Evolutionary conservation across 2,113 vertebrate genomes (phyloP).

Genomic region (Macrotis lagotis): DNA sequence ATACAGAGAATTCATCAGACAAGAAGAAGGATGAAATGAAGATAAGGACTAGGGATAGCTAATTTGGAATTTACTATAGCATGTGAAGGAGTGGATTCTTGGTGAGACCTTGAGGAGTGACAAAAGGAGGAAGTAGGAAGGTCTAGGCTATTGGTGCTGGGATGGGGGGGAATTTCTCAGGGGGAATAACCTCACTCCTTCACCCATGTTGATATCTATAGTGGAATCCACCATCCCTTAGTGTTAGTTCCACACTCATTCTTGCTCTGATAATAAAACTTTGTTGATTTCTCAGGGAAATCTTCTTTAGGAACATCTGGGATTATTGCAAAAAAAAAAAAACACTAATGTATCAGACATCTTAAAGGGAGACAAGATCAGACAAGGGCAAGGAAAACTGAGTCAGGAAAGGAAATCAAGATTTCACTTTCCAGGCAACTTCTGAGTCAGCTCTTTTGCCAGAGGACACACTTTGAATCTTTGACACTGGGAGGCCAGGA

Average conservation of each 20-base stretch:
- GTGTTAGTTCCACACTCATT: background rate
- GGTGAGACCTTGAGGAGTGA: background rate
- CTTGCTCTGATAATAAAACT: background rate
- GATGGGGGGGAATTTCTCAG: background rate
- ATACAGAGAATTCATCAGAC: background rate
- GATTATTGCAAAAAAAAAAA: background rate
- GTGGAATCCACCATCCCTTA: background rate
- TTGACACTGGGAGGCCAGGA: background rate
- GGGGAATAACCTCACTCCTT: background rate
- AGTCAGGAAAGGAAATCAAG: background rate
- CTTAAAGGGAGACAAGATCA: background rate
- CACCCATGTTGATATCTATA: background rate
- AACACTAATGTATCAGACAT: background rate
- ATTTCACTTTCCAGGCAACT: background rate
- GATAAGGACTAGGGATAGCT: background rate
- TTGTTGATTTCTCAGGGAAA: rapidly evolving
- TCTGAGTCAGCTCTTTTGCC: background rate
- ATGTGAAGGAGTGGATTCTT: background rate
- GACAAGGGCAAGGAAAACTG: background rate
- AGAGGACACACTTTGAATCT: background rate
- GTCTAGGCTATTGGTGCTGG: background rate
- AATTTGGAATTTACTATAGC: background rate
- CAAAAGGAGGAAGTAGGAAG: background rate
- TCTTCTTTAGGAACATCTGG: conserved; percentile 4
- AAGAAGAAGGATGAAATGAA: background rate